Evolutionary conservation across 2,888 invertebrate species (phyloP).

Genomic region (Colletes collaris): DNA sequence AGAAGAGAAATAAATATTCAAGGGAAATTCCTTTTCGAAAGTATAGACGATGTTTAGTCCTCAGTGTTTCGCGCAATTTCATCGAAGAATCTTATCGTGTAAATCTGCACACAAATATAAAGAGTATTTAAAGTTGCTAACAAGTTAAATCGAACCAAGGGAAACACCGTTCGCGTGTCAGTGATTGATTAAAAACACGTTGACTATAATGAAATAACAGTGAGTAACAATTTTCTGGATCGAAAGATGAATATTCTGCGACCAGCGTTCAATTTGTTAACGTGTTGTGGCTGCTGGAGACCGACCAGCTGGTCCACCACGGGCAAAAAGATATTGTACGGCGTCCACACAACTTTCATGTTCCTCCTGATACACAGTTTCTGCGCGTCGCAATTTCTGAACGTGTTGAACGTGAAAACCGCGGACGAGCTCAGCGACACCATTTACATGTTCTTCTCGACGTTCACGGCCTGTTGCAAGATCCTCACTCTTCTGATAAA

Average conservation of each 20-base stretch:
- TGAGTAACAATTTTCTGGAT: not conserved
- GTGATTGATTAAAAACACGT: no score
- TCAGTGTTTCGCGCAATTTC: no score
- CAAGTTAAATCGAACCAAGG: no score
- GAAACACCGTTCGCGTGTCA: no score
- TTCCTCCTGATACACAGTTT: slow-evolving; percentile 22
- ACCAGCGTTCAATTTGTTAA: slow-evolving; percentile 37
- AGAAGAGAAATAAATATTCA: no score
- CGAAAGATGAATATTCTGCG: slow-evolving; percentile 23
- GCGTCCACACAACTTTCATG: slow-evolving; percentile 19
- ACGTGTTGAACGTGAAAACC: slow-evolving; percentile 38
- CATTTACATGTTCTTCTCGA: slow-evolving; percentile 45
- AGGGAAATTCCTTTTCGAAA: no score
- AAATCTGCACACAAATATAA: no score
- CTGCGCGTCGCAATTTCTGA: slow-evolving; percentile 32
- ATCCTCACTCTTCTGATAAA: slow-evolving; percentile 32
- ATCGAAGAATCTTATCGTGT: no score
- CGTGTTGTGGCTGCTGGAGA: slow-evolving; percentile 42
- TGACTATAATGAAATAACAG: no score
- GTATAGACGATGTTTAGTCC: no score
- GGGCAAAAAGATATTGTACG: slow-evolving; percentile 9
- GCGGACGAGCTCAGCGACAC: slow-evolving; percentile 42
- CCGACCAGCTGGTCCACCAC: slow-evolving; percentile 3
- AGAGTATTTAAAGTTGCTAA: no score
- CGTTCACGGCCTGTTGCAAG: slow-evolving; percentile 33